Conservation (phyloP, 1,140 invertebrate species). For the Drusus annulatus region DNA sequence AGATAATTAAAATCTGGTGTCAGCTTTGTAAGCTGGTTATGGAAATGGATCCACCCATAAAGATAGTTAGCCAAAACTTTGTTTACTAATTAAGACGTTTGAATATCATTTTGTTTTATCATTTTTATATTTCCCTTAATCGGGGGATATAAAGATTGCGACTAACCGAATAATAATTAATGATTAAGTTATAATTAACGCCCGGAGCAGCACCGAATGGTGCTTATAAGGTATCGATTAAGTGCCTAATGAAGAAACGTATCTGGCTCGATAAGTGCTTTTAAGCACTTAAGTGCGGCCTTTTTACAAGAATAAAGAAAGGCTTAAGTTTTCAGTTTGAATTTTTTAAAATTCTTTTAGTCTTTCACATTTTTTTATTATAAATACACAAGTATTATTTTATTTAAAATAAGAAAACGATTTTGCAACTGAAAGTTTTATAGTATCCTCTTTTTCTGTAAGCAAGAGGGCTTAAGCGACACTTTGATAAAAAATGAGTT, state of each 20-base stretch:
- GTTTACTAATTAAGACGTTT: constrained; percentile 33
- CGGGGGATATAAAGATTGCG: constrained; percentile 14
- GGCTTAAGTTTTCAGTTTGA: neutral
- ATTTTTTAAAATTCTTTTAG: too few relatives aligned
- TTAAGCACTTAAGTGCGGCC: constrained; percentile 4
- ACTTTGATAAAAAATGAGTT: too few relatives aligned
- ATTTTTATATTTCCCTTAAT: constrained; percentile 27
- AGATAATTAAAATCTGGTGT: constrained; percentile 3
- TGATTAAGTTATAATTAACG: neutral
- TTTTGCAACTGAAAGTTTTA: too few relatives aligned
- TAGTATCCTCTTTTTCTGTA: too few relatives aligned
- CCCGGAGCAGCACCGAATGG: constrained; percentile 3
- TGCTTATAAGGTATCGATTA: constrained; percentile 18
- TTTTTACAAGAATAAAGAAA: neutral
- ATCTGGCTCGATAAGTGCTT: constrained; percentile 5
- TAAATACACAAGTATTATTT: too few relatives aligned
- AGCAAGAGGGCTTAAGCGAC: too few relatives aligned
- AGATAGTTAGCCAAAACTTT: constrained; percentile 19
- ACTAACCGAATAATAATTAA: constrained; percentile 3
- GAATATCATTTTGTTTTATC: constrained; percentile 9
- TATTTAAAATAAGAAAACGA: too few relatives aligned
- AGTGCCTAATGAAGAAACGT: constrained; percentile 21
- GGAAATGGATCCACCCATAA: constrained; percentile 12
- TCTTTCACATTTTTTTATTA: too few relatives aligned
- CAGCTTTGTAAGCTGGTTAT: neutral